Base-by-base conservation (phyloP, 2,888 invertebrate genomes). In the Pandemis corylana region DNA sequence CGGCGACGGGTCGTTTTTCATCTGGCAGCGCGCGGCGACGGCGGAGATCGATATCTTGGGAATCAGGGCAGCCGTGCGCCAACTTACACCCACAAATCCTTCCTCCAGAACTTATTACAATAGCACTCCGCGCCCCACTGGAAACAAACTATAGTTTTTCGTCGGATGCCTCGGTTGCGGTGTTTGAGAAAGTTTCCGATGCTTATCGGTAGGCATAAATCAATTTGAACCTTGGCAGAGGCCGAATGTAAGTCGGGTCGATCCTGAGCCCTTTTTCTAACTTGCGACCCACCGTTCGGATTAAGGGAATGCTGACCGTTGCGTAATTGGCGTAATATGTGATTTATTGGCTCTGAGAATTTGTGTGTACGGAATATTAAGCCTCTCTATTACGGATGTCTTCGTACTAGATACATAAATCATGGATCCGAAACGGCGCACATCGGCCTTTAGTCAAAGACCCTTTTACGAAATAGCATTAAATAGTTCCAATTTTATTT, bases 241-340 rank as follows among this genome's bases (percentile, higher is more conserved):
- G 83, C 81, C 76, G 86, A 82, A 84, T 85, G 80, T 87, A 89
- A 89, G 87, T 89, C 85, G 89, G 90, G 89, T 87, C 87, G 87
- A 81, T 85, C 80, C 85, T 84, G 86, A 87, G 90, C 88, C 91
- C 89, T 91, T 92, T 92, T 91, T 90, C 89, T 86, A 84, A 89
- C 85, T 86, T 83, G 86, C 87, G 84, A 84, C 85, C 78, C 83
- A 83, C 84, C 86, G 84, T 84, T 83, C 86, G 89, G 91, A 91
- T 90, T 92, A 90, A 86, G 89, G 90, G 87, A 85, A 85, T 84
- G 84, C 89, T 91, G 90, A 84, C 89, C 89, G 85, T 86, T 88
- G 89, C 85, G 90, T 93, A 94, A 94, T 93, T 93, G 93, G 91
- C 91, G 91, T 92, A 92, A 92, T 91, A 72, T 85, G 83, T 89